phyloP scores from a whole-genome alignment of 2,797 vertebrate genomes.

The Hippoglossus hippoglossus region DNA sequence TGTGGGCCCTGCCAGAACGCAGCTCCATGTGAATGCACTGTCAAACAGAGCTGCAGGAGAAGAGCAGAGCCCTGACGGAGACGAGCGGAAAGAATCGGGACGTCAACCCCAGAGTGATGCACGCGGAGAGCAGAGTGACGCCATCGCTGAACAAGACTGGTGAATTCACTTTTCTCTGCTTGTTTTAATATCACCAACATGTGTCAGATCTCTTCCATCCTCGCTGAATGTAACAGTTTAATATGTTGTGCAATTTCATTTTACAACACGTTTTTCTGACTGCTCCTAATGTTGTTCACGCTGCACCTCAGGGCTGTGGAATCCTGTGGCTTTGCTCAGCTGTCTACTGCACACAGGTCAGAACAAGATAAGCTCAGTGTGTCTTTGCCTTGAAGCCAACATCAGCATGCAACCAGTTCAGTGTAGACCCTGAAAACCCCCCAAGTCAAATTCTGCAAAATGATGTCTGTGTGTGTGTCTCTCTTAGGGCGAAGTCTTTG shows the following conservation, averaged over 20 bases:
- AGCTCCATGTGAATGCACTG: constrained; percentile 35
- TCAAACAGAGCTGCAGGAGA: constrained; percentile 36
- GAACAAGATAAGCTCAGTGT: constrained; percentile 48
- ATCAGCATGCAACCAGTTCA: background rate
- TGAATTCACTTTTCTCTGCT: constrained; percentile 41
- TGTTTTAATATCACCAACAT: background rate
- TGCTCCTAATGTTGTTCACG: constrained; percentile 52
- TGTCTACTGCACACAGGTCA: constrained; percentile 83
- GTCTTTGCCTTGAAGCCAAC: constrained; percentile 8
- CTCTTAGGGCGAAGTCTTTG: constrained; percentile 88
- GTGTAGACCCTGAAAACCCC: background rate
- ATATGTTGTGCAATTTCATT: background rate
- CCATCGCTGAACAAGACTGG: constrained; percentile 68
- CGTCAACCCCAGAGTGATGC: constrained; percentile 23
- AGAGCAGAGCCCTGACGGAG: constrained; percentile 22
- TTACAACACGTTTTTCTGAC: background rate
- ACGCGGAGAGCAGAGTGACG: constrained; percentile 49
- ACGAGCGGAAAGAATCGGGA: constrained; percentile 24
- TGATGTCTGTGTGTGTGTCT: background rate
- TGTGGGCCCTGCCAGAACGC: constrained; percentile 47
- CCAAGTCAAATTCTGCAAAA: background rate
- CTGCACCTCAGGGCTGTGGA: constrained; percentile 76
- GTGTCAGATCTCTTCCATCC: background rate
- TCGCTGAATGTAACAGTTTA: background rate
- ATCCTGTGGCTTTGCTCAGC: constrained; percentile 75